Base-by-base conservation (phyloP, 2,888 invertebrate species). In the Pristionchus arcanus region DNA sequence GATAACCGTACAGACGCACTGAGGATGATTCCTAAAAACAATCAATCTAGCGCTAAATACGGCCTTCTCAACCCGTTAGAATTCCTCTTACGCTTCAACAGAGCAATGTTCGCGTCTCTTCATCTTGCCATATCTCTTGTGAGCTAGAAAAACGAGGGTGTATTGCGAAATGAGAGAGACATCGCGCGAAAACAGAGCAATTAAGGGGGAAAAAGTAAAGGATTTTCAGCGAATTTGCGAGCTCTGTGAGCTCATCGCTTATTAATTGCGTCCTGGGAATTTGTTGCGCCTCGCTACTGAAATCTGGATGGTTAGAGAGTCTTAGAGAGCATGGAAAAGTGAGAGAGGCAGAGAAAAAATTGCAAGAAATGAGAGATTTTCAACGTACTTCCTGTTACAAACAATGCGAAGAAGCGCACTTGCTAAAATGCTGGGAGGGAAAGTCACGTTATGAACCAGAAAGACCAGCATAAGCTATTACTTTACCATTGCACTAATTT, bases 161-260 rank as follows among this genome's bases (percentile, higher is more conserved):
- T 25, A 25, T 49, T 42, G 74, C 21, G 42, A 42, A 77, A 42
- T 31, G 74, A 2, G 74, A 68, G 68, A 68, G 68, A 0, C 15
- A 77, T 31, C 31, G 68, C n/a, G 68, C 31, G 16, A 77, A 37
- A 77, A 77, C 74, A 77, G 74, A 42, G 74, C 42, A 77, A 77
- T 77, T 77, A 77, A 42, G 42, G 42, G n/a, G 21, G 25, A 42
- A 71, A 21, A 31, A 42, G 74, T 49, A 31, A 42, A 37, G 25
- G 42, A 77, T 37, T 77, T 42, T 77, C 31, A 15, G 71, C 42
- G 42, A 25, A 77, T 68, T 31, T n/a, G n/a, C n/a, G n/a, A n/a
- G n/a, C 68, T 37, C 74, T 21, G 74, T 31, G 37, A 31, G 42
- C 74, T 77, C 74, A 77, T 77, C 21, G 42, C 74, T 42, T 77